These are phyloP conservation scores for Drosophila tropicalis DNA, from an alignment of 1,140 invertebrate genomes.

Conservation along the genomic window DNA sequence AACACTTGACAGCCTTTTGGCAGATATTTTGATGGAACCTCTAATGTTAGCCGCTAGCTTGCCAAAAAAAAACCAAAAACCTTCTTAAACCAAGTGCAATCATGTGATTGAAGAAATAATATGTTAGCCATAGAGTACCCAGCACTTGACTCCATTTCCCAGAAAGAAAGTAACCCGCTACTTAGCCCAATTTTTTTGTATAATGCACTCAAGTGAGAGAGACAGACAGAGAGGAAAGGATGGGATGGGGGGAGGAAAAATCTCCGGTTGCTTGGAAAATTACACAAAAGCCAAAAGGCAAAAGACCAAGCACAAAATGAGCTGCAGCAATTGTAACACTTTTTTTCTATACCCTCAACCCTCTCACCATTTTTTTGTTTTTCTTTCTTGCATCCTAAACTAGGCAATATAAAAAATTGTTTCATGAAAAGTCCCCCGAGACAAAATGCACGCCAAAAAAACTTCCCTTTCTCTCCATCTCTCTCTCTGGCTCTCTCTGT, in stretches of 20 bases:
- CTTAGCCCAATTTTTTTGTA: slow-evolving; percentile 79
- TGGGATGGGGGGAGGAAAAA: neutral
- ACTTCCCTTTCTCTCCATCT: neutral
- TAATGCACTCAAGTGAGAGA: slow-evolving; percentile 67
- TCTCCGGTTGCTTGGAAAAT: slow-evolving; percentile 48
- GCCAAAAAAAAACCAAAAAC: neutral
- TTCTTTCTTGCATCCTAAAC: slow-evolving; percentile 29
- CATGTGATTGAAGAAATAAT: slow-evolving; percentile 78
- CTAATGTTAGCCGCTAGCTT: slow-evolving; percentile 33
- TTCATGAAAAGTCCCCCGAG: slow-evolving; percentile 59
- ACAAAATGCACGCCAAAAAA: slow-evolving; percentile 59
- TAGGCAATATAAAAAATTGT: slow-evolving; percentile 43
- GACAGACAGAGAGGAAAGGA: neutral
- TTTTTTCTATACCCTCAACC: slow-evolving; percentile 28
- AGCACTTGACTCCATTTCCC: slow-evolving; percentile 77
- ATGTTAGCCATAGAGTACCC: slow-evolving; percentile 57
- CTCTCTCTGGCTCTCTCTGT: neutral
- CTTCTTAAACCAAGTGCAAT: slow-evolving; percentile 54
- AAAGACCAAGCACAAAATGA: slow-evolving; percentile 54
- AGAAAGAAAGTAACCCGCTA: slow-evolving; percentile 59
- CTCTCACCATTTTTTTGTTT: neutral
- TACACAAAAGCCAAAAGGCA: slow-evolving; percentile 67
- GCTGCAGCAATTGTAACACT: slow-evolving; percentile 71
- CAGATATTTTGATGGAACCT: neutral
- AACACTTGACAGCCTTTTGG: slow-evolving; percentile 13